Evolutionary conservation across 2,797 vertebrate species (phyloP).

Genomic region (Oceanodroma leucorhoa): DNA sequence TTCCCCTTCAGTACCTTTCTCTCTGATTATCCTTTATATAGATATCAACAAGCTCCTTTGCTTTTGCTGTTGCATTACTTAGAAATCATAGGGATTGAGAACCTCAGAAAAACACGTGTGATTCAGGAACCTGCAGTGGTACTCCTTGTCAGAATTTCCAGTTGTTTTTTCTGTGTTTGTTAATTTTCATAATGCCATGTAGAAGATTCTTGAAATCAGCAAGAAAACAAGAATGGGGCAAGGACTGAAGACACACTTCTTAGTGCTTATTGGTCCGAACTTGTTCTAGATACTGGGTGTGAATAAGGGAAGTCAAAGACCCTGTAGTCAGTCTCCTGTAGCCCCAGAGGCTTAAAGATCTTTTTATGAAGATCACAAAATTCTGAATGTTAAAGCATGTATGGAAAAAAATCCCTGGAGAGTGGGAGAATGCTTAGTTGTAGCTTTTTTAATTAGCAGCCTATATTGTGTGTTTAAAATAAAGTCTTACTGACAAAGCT

Average conservation of each 20-base stretch:
- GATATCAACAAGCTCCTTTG: background rate
- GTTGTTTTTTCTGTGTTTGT: background rate
- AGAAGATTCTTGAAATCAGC: background rate
- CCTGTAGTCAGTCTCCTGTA: background rate
- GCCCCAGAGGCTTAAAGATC: background rate
- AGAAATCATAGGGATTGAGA: background rate
- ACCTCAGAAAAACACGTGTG: background rate
- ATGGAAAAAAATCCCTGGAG: background rate
- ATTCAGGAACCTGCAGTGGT: background rate
- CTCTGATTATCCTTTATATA: background rate
- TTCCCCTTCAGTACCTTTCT: background rate
- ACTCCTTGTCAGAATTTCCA: background rate
- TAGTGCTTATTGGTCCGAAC: background rate
- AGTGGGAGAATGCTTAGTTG: background rate
- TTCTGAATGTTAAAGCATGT: background rate
- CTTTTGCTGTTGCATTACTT: background rate
- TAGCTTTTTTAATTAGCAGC: conserved; percentile 43
- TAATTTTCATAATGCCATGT: background rate
- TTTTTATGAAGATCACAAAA: background rate
- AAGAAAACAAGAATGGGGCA: background rate
- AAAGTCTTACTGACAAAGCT: conserved; percentile 32
- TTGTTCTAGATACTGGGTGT: background rate
- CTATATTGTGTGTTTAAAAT: background rate
- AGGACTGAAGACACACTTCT: background rate
- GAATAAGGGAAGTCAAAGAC: background rate